A percentile compares a stretch with the other conserved stretches of the same genome.
These are phyloP conservation scores for Haemorhous mexicanus DNA, from an alignment of 2,113 vertebrate species.

Conservation along the genomic window DNA sequence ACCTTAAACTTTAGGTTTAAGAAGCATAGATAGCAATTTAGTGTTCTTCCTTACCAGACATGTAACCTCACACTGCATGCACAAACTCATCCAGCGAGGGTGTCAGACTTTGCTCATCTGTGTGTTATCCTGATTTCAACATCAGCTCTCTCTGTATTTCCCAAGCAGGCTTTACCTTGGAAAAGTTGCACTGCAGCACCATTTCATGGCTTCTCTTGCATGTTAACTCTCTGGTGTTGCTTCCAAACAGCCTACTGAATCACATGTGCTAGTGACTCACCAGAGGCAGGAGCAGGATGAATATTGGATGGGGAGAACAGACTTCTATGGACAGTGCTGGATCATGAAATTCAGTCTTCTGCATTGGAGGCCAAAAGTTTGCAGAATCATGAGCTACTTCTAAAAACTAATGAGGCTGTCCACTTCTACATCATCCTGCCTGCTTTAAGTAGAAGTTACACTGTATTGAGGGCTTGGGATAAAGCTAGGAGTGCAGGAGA, in stretches of 20 bases:
- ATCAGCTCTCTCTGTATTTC: slow-evolving; percentile 1
- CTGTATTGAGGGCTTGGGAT: not conserved
- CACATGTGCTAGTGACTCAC: not conserved
- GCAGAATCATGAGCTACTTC: not conserved
- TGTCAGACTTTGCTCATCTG: slow-evolving; percentile 47
- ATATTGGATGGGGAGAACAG: not conserved
- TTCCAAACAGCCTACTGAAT: not conserved
- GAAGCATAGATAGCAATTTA: not conserved
- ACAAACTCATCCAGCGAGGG: not conserved
- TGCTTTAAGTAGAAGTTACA: not conserved
- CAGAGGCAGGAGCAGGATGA: not conserved
- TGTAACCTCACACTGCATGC: not conserved
- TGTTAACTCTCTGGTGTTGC: not conserved
- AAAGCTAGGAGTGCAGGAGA: not conserved
- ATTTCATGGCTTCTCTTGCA: not conserved
- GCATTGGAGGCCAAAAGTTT: not conserved
- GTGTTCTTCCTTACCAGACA: not conserved
- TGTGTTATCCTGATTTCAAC: slow-evolving; percentile 31
- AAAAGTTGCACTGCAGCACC: not conserved
- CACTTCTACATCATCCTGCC: not conserved
- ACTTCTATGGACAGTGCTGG: not conserved
- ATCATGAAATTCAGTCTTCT: not conserved
- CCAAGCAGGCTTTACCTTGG: not conserved
- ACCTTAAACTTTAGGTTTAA: not conserved
- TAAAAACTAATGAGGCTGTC: not conserved